Conservation (phyloP, 2,797 vertebrate species). For the Balearica regulorum region DNA sequence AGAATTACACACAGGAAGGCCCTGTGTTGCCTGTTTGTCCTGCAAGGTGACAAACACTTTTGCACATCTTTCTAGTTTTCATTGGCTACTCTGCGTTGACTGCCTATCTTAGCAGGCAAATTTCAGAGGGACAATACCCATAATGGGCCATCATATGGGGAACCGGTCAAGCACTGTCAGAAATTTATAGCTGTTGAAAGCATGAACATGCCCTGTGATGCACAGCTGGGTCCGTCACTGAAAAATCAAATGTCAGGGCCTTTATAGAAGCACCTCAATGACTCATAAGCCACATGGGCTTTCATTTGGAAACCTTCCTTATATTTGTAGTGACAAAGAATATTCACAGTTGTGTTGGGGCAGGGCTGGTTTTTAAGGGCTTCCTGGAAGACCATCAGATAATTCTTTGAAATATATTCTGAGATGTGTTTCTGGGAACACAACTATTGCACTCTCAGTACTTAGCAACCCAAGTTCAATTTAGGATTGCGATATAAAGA, state of each 20-base stretch:
- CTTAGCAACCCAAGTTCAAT: constrained; percentile 9
- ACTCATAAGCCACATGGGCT: background rate
- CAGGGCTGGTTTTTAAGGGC: background rate
- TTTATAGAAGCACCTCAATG: background rate
- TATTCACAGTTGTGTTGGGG: background rate
- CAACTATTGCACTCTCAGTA: background rate
- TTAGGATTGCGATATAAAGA: background rate
- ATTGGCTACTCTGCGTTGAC: background rate
- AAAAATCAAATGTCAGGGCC: background rate
- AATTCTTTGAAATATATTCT: constrained; percentile 22
- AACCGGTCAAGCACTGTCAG: background rate
- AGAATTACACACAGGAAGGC: background rate
- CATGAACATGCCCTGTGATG: background rate
- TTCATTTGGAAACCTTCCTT: background rate
- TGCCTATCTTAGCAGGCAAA: background rate
- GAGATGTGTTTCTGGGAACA: background rate
- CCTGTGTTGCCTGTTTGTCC: background rate
- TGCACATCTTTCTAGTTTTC: background rate
- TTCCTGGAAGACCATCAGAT: background rate
- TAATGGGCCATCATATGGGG: background rate
- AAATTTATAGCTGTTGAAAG: background rate
- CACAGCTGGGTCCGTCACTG: background rate
- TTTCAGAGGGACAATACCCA: background rate
- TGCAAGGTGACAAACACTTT: background rate
- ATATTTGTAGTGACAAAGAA: background rate